Conservation (phyloP, 1,140 invertebrate species). For the Trichonephila inaurata region DNA sequence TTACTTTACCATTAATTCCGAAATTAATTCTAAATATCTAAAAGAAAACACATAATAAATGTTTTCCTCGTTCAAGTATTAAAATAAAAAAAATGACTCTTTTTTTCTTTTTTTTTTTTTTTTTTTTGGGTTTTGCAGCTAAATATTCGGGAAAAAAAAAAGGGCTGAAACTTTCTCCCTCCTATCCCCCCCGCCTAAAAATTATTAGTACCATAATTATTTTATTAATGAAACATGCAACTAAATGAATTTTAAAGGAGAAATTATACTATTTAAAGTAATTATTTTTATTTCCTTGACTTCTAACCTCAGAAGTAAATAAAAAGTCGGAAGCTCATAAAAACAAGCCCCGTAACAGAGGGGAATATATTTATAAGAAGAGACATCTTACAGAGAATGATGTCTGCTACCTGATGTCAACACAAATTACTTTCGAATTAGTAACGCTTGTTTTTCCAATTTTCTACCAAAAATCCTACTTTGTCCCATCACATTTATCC, state of each 20-base stretch:
- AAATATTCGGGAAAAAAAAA: no score
- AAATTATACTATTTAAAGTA: background rate
- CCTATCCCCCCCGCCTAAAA: no score
- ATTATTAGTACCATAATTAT: no score
- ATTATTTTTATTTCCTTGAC: background rate
- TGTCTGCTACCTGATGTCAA: background rate
- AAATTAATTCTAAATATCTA: no score
- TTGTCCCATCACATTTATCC: background rate
- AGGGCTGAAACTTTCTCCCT: no score
- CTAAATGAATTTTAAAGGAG: background rate
- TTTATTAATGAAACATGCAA: no score
- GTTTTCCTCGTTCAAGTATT: no score
- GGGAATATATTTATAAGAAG: background rate
- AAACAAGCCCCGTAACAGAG: background rate
- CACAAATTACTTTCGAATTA: conserved; percentile 12
- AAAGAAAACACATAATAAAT: no score
- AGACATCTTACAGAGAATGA: background rate
- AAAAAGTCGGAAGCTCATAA: background rate
- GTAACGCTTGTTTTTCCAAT: background rate
- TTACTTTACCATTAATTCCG: no score
- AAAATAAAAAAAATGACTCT: no score
- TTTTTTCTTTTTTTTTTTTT: no score
- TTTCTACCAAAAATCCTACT: background rate
- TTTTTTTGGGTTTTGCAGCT: no score
- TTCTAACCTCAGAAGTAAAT: background rate